Evolutionary conservation across 2,888 invertebrate genomes (phyloP).

Genomic region (Branchipolynoe longqiensis): DNA sequence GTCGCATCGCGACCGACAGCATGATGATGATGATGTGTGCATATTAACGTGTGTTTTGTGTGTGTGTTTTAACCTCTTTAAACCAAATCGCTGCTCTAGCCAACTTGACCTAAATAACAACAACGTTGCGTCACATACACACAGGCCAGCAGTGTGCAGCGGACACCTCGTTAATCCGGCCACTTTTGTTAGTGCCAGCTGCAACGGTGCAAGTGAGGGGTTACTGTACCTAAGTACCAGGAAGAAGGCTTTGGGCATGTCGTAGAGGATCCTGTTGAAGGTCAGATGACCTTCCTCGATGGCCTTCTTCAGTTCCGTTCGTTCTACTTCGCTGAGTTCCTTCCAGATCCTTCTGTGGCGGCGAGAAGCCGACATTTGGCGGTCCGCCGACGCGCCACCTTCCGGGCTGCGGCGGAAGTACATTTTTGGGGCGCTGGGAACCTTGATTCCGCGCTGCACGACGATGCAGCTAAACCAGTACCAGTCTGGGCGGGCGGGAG

Average conservation of each 20-base stretch:
- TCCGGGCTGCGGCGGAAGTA: conserved; percentile 43
- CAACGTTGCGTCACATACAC: no score
- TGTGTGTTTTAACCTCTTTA: no score
- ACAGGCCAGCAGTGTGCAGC: no score
- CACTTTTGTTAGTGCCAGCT: no score
- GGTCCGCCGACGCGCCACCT: conserved; percentile 17
- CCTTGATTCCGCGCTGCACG: conserved; percentile 74
- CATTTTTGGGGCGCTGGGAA: conserved; percentile 28
- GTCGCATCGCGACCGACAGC: no score
- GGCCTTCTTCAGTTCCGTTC: conserved; percentile 72
- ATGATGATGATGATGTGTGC: no score
- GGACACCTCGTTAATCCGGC: no score
- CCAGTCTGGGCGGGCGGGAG: no score
- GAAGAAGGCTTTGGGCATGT: conserved; percentile 85
- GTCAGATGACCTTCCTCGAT: conserved; percentile 76
- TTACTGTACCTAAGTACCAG: conserved; percentile 86
- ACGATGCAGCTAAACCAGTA: conserved; percentile 76
- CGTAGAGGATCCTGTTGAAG: conserved; percentile 83
- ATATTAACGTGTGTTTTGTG: no score
- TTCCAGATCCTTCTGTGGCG: conserved; percentile 66
- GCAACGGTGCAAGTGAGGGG: no score
- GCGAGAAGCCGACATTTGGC: conserved; percentile 1
- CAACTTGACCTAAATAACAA: no score
- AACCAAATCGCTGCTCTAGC: no score
- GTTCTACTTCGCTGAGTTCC: conserved; percentile 72